Base-by-base conservation (phyloP, 2,888 invertebrate genomes). In the Pterostichus niger region DNA sequence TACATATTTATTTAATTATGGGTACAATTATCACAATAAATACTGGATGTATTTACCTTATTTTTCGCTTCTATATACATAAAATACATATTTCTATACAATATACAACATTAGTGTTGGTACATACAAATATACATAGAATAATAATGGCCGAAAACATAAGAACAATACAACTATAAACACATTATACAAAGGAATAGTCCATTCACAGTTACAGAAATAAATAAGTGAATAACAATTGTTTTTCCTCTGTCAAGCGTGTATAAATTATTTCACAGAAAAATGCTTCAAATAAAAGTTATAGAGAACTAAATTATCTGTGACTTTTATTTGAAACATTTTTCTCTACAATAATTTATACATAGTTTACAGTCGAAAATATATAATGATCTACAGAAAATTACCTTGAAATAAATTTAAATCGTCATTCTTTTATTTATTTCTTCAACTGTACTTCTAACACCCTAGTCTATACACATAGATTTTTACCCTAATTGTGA, bases 1-100 rank as follows among this genome's bases (percentile, higher is more conserved):
- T 35, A 64, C 24, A 64, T 64, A 64, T 64, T 64, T 64, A 64
- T 64, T 64, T 64, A 7, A 59, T 59, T 76, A 33, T 54, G 76
- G 76, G 76, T 76, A 76, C 76, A 76, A 35, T 40, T 76, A 76
- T 76, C 76, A 76, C 76, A 76, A 76, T 76, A 33, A 76, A 75
- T 49, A 76, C 52, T 35, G 56, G 35, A 7, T 33, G 13, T 76
- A 76, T 76, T 75, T 54, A 35, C 52, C 31, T n/a, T 33, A 33
- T n/a, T n/a, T 54, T 24, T 75, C 75, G 75, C 17, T 52, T 54
- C 76, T 76, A 76, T 76, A 31, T 76, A 76, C 76, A 76, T 76
- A 76, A 54, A 54, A 76, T 76, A 76, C 76, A 76, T 54, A 46
- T 54, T 13, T 31, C 31, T 76, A 54, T 76, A 76, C 56, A 76